These are phyloP conservation scores for Catharus minimus DNA, from an alignment of 2,113 vertebrate species.

Conservation along the genomic window DNA sequence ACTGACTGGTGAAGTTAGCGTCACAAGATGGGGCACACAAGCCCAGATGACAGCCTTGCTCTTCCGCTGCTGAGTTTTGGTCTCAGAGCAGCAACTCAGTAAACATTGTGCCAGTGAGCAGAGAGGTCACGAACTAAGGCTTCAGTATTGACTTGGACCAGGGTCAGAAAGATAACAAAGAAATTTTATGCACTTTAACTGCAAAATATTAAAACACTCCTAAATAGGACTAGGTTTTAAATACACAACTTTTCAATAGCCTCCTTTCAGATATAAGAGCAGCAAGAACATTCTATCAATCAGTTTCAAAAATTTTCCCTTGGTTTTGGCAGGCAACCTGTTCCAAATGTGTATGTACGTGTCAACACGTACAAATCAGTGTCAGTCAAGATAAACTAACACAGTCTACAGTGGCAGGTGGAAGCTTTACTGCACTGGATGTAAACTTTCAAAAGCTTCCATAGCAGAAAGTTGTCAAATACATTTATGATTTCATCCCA, in stretches of 20 bases:
- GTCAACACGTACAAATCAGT: neutral
- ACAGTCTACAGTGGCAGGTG: neutral
- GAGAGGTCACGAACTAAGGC: neutral
- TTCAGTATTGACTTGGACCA: neutral
- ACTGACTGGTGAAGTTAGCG: neutral
- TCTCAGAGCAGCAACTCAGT: neutral
- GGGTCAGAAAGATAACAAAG: neutral
- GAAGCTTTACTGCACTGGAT: neutral
- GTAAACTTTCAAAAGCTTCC: neutral
- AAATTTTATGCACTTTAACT: neutral
- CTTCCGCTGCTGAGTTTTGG: neutral
- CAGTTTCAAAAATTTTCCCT: neutral
- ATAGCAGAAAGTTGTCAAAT: neutral
- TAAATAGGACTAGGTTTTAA: neutral
- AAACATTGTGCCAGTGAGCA: neutral
- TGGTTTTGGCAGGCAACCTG: neutral
- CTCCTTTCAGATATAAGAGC: neutral
- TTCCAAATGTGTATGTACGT: neutral
- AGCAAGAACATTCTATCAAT: neutral
- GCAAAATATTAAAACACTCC: neutral
- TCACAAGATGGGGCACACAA: neutral
- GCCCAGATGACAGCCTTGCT: neutral
- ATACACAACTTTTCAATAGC: neutral
- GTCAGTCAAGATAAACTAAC: slow-evolving; percentile 1
- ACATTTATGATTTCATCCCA: neutral